These are phyloP conservation scores for Denticeps clupeoides DNA, from an alignment of 2,797 vertebrate species.

Conservation along the genomic window DNA sequence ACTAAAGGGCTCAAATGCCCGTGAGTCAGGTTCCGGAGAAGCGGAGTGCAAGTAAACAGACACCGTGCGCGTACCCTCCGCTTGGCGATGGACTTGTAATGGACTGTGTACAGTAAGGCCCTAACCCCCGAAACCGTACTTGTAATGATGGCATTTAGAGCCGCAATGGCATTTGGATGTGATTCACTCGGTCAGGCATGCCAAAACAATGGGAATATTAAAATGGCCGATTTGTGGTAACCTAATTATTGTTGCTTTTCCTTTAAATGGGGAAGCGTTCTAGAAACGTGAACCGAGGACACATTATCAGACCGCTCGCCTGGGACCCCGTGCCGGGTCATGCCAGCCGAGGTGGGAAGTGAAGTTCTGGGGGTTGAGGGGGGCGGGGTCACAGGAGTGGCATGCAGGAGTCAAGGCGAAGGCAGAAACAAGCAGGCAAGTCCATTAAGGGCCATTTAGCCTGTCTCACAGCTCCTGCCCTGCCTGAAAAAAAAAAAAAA, in stretches of 20 bases:
- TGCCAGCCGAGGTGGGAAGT: constrained; percentile 28
- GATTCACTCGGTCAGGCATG: too few species aligned
- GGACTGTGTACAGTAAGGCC: too few species aligned
- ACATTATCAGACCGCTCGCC: constrained; percentile 23
- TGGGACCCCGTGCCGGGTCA: neutral
- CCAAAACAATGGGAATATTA: too few species aligned
- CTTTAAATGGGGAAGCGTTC: too few species aligned
- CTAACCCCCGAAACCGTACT: too few species aligned
- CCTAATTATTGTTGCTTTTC: too few species aligned
- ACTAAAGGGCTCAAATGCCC: constrained; percentile 1
- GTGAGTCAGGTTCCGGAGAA: neutral
- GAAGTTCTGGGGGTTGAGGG: constrained; percentile 17
- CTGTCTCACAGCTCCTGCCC: constrained; percentile 16
- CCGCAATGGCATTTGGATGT: too few species aligned
- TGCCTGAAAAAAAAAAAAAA: constrained; percentile 9
- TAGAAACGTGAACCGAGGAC: too few species aligned
- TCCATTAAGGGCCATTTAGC: constrained; percentile 31
- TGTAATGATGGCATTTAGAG: too few species aligned
- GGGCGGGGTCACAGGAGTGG: neutral
- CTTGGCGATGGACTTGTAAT: too few species aligned
- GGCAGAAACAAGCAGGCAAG: constrained; percentile 1
- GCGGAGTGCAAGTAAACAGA: neutral
- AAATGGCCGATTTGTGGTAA: too few species aligned
- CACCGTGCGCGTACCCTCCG: neutral
- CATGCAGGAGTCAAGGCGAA: neutral